A percentile compares a stretch with the other conserved stretches of the same genome.
Conservation (phyloP, 2,113 vertebrate genomes). For the Colistium nudipinnis region DNA sequence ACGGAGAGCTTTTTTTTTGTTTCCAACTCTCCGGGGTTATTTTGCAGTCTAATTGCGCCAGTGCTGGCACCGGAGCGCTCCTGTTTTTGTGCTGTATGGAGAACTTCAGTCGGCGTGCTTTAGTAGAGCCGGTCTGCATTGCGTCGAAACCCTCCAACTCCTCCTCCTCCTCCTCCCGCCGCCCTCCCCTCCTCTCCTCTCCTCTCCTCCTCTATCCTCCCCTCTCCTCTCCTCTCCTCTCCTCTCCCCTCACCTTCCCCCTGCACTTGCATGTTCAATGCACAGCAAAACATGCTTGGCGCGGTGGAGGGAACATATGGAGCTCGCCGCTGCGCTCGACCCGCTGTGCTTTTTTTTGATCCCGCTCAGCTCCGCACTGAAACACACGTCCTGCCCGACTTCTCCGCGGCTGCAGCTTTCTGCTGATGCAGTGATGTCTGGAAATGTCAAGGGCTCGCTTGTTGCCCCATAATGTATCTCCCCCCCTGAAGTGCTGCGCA, state of each 20-base stretch:
- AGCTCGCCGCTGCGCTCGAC: constrained; percentile 48
- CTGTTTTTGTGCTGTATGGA: constrained; percentile 74
- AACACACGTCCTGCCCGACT: constrained; percentile 71
- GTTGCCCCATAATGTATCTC: constrained; percentile 81
- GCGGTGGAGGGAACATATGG: constrained; percentile 66
- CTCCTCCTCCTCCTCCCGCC: constrained; percentile 57
- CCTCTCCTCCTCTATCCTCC: constrained; percentile 28
- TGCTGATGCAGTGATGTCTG: constrained; percentile 94
- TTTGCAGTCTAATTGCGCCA: constrained; percentile 74
- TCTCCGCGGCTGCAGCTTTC: constrained; percentile 83
- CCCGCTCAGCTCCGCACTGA: constrained; percentile 43
- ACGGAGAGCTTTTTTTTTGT: constrained; percentile 7
- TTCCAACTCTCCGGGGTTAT: constrained; percentile 27
- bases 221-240: constrained; percentile 7
- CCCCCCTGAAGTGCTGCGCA: constrained; percentile 77
- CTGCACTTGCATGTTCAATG: constrained; percentile 72
- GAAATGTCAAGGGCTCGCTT: constrained; percentile 88
- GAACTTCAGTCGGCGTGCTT: constrained; percentile 79
- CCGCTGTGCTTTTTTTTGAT: too few relatives aligned
- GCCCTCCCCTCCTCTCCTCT: constrained; percentile 9
- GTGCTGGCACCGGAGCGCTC: constrained; percentile 69
- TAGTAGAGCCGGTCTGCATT: constrained; percentile 84
- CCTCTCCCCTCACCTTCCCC: constrained; percentile 47
- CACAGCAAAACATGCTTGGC: constrained; percentile 72
- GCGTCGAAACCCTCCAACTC: constrained; percentile 83